A percentile compares a stretch with the other conserved stretches of the same genome.
Conservation (phyloP, 2,113 vertebrate genomes). For the Callionymus lyra region DNA sequence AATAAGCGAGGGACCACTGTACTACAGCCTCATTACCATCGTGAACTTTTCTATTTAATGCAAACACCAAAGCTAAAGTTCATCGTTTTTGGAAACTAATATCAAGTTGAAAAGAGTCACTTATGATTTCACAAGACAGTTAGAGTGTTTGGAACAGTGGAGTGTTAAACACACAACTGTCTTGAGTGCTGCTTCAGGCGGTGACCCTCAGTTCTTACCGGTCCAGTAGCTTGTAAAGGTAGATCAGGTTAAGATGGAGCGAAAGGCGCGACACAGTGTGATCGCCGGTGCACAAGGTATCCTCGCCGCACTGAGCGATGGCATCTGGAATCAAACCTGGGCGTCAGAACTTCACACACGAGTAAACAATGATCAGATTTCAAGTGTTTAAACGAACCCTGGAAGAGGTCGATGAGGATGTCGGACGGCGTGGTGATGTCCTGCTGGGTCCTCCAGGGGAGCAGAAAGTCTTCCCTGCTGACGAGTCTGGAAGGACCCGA, state of each 20-base stretch:
- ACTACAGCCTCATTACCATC: too few relatives aligned
- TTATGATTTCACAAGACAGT: too few relatives aligned
- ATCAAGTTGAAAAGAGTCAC: too few relatives aligned
- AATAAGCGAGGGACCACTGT: too few relatives aligned
- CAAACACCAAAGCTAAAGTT: too few relatives aligned
- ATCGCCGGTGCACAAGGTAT: constrained; percentile 57
- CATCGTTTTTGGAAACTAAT: too few relatives aligned
- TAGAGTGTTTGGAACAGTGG: too few relatives aligned
- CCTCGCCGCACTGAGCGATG: constrained; percentile 73
- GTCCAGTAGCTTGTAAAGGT: constrained; percentile 70
- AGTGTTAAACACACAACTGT: too few relatives aligned
- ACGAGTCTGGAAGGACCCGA: constrained; percentile 77
- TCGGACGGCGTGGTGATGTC: constrained; percentile 76
- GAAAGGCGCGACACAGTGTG: constrained; percentile 73
- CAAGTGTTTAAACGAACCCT: constrained; percentile 67
- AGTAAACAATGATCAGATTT: not conserved
- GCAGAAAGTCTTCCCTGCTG: constrained; percentile 74
- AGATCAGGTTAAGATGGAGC: constrained; percentile 81
- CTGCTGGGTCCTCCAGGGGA: constrained; percentile 75
- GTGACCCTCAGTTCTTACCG: constrained; percentile 60
- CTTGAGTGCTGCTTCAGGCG: too few relatives aligned
- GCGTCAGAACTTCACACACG: not conserved
- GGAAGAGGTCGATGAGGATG: constrained; percentile 74
- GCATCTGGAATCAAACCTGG: constrained; percentile 66
- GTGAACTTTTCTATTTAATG: too few relatives aligned